A percentile compares a stretch with the other conserved stretches of the same genome.
Evolutionary conservation across 2,113 vertebrate species (phyloP).

Genomic region (Phrynosoma platyrhinos): DNA sequence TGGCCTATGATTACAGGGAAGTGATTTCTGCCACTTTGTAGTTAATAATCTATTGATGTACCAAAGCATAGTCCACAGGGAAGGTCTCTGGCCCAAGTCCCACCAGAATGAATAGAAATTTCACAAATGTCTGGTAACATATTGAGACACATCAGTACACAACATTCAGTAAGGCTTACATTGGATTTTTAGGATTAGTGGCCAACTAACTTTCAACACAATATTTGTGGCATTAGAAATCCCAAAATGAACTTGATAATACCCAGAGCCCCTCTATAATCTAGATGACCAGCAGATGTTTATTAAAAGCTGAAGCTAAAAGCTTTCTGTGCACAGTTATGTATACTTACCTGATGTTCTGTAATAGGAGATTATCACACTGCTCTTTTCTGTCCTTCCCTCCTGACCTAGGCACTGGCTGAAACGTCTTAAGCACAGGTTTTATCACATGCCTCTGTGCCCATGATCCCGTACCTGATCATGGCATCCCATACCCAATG

Average conservation of each 20-base stretch:
- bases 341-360: no score
- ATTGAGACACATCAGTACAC: not conserved
- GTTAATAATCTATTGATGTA: not conserved
- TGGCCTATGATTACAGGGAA: not conserved
- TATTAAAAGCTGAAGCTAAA: not conserved
- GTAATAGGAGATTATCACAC: no score
- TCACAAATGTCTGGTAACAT: not conserved
- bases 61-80: not conserved
- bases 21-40: not conserved
- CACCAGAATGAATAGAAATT: not conserved
- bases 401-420: no score
- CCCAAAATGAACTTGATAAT: not conserved
- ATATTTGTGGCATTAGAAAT: not conserved
- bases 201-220: not conserved
- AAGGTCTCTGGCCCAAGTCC: not conserved
- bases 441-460: no score
- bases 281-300: no score
- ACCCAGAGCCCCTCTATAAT: no score
- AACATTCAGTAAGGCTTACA: not conserved
- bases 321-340: not conserved
- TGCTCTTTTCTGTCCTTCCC: no score
- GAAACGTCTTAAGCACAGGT: no score
- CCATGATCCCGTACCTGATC: no score
- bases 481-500: no score
- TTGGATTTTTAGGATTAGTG: not conserved